A percentile compares a stretch with the other conserved stretches of the same genome.
phyloP scores from a whole-genome alignment of 2,888 invertebrate genomes.

The Hemistola chrysoprasaria region DNA sequence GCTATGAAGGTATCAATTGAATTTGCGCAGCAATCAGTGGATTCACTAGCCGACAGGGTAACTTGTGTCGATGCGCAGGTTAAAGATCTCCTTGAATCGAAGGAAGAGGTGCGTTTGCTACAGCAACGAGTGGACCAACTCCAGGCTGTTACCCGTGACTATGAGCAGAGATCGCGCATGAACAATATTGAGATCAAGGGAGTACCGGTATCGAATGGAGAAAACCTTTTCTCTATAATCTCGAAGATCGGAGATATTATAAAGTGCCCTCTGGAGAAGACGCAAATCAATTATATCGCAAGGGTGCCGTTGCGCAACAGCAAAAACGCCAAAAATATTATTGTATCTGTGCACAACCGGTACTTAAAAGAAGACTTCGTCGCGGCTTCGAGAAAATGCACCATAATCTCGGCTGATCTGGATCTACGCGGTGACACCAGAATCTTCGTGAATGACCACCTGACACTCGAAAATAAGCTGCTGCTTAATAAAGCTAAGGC shows the following conservation, averaged over 20 bases:
- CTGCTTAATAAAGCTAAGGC: conserved; percentile 26
- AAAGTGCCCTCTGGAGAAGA: conserved; percentile 9
- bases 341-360: conserved; percentile 21
- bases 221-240: conserved; percentile 13
- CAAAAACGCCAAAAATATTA: conserved; percentile 12
- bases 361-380: conserved; percentile 29
- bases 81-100: too few species aligned
- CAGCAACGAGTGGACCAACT: too few species aligned
- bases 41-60: too few species aligned
- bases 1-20: too few species aligned
- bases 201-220: conserved; percentile 8
- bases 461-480: conserved; percentile 26
- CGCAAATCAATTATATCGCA: conserved; percentile 19
- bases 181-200: conserved; percentile 5
- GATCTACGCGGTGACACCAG: conserved; percentile 16
- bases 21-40: too few species aligned
- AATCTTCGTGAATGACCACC: conserved; percentile 27
- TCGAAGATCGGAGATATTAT: conserved; percentile 9
- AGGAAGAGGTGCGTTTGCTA: too few species aligned
- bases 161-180: conserved; percentile 8
- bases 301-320: conserved; percentile 15
- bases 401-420: conserved; percentile 6
- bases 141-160: neutral
- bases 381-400: conserved; percentile 16
- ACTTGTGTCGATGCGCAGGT: too few species aligned